Evolutionary conservation across 2,113 vertebrate species (phyloP), one percentile per base, ranked within the genome.

Genomic region (Pachypanchax playfairii): DNA sequence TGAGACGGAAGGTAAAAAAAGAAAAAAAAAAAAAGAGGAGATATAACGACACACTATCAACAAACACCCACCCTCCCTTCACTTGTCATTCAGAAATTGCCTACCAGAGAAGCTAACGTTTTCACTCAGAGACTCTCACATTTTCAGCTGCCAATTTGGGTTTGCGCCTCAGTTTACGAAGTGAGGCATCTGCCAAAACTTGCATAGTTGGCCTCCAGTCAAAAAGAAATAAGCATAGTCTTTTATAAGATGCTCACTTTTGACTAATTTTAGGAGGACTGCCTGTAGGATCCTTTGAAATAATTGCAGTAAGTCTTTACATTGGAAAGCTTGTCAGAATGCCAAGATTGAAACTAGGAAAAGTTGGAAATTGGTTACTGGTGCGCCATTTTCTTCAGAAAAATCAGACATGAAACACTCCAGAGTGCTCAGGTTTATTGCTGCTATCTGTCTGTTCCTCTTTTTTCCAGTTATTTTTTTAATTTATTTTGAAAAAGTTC

Each of bases 71-170:
- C 17, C 65, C 66, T 78, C 58, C 66, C 58, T 79, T 47, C 21
- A 20, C 75, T 83, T 80, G 81, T 82, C 83, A 87, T 79, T 87
- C 79, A 84, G 84, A 84, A 28, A n/a, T 35, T 2, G 49, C 77
- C 70, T 71, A 77, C 65, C 75, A 81, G 35, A 68, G 62, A 53
- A 75, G 59, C 64, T 28, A 54, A 50, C 42, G 46, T 41, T 79
- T 66, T 73, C 62, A 52, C 75, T 73, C 57, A 75, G 55, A 75
- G 51, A 70, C 26, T 67, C 75, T 66, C 66, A 68, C 70, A 75
- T 64, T 65, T 57, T 72, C 66, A 52, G 75, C 82, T 83, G 82
- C 82, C 86, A 88, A 83, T 77, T 79, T 79, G 75, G 67, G 74
- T 80, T 82, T 57, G 46, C 12, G 26, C 69, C 66, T 80, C 43